Conservation (phyloP, 2,113 vertebrate species). For the Callithrix jacchus region DNA sequence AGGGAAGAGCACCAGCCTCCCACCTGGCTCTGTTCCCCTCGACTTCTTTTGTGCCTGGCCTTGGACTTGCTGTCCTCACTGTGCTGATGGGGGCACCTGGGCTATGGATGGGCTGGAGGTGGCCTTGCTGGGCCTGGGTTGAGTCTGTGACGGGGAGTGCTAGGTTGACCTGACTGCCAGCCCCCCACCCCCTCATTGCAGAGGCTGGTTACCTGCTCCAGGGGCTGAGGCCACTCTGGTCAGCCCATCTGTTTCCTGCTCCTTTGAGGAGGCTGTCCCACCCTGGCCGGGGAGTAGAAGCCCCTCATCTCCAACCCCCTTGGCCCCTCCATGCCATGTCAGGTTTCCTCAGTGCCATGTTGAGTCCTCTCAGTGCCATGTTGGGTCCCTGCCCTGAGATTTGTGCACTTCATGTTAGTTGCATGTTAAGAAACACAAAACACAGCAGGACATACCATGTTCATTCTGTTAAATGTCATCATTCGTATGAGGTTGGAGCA, state of each 20-base stretch:
- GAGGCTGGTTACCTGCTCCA: no score
- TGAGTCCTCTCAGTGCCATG: no score
- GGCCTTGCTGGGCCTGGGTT: not conserved
- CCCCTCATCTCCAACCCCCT: not conserved
- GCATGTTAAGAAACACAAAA: no score
- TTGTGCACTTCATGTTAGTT: not conserved
- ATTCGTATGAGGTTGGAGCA: no score
- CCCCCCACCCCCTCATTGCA: not conserved
- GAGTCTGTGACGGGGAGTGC: fast-evolving
- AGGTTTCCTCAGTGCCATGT: not conserved
- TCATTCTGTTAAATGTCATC: not conserved
- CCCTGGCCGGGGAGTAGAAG: not conserved
- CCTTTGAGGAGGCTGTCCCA: not conserved
- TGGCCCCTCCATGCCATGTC: not conserved
- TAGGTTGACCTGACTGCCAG: not conserved
- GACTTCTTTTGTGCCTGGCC: not conserved
- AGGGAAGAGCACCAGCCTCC: not conserved
- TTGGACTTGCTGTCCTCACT: not conserved
- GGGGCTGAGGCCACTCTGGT: not conserved
- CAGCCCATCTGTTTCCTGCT: constrained; percentile 35
- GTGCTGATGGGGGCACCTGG: fast-evolving
- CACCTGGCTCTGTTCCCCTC: fast-evolving
- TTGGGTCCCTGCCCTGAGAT: not conserved
- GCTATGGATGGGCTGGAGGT: not conserved
- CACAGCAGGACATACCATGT: not conserved